phyloP scores from a whole-genome alignment of 2,888 invertebrate genomes.

The Miltochrista miniata region DNA sequence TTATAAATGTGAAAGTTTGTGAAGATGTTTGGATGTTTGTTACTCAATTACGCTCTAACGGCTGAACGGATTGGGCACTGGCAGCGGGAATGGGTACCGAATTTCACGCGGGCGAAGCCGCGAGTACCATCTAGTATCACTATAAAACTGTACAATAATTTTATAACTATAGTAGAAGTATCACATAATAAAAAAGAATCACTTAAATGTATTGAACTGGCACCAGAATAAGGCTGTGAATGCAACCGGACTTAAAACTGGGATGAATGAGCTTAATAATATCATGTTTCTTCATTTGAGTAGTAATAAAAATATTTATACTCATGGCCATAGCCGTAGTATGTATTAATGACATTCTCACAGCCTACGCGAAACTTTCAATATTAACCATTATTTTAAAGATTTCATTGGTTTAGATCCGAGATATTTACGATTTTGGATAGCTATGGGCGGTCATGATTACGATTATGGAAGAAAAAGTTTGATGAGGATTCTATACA shows the following conservation, averaged over 20 bases:
- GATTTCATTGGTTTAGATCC: constrained; percentile 51
- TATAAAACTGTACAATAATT: no score
- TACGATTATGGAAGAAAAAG: constrained; percentile 46
- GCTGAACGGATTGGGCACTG: no score
- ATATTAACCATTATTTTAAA: constrained; percentile 46
- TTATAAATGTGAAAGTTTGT: no score
- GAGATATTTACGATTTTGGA: constrained; percentile 59
- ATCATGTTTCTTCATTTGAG: constrained; percentile 8
- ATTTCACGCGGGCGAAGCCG: no score
- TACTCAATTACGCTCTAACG: no score
- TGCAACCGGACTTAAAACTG: no score
- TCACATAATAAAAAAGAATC: not conserved
- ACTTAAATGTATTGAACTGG: not conserved
- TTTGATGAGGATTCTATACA: constrained; percentile 51
- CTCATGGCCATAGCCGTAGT: constrained; percentile 46
- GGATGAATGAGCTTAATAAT: constrained; percentile 5
- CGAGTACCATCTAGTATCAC: no score
- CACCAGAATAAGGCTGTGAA: not conserved
- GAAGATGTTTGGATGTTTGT: no score
- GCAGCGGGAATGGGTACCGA: no score
- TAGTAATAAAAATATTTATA: constrained; percentile 9
- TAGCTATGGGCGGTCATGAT: constrained; percentile 67
- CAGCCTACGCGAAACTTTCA: constrained; percentile 57
- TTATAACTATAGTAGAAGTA: no score
- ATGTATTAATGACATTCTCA: constrained; percentile 58